Evolutionary conservation across 1,140 invertebrate genomes (phyloP).

Genomic region (Ceratina calcarata): DNA sequence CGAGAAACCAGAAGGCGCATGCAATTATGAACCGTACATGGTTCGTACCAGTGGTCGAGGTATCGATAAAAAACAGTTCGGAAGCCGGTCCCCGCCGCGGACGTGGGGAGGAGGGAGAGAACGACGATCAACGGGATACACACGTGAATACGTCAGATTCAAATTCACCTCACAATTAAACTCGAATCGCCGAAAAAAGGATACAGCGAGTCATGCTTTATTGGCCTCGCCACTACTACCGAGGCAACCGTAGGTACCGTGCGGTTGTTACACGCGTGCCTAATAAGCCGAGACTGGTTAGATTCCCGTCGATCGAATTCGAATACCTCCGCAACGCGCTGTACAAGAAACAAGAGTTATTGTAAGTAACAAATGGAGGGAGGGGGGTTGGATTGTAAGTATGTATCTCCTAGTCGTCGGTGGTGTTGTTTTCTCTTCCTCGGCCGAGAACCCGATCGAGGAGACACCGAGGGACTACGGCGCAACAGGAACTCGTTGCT

Average conservation of each 20-base stretch:
- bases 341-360: constrained; percentile 55
- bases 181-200: constrained; percentile 42
- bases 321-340: constrained; percentile 31
- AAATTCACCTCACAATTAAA: constrained; percentile 53
- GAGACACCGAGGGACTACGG: constrained; percentile 21
- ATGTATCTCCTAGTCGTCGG: constrained; percentile 47
- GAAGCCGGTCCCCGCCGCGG: not conserved
- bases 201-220: constrained; percentile 45
- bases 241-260: not conserved
- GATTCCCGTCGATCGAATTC: constrained; percentile 53
- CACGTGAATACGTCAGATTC: constrained; percentile 37
- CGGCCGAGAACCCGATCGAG: constrained; percentile 20
- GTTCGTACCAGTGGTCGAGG: not conserved
- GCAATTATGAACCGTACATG: constrained; percentile 32
- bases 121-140: constrained; percentile 9
- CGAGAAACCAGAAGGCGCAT: not conserved
- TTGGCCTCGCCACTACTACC: constrained; percentile 5
- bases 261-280: constrained; percentile 21
- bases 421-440: constrained; percentile 39
- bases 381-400: no score
- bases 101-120: no score
- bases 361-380: constrained; percentile 51
- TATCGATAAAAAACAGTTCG: constrained; percentile 17
- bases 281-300: constrained; percentile 54
- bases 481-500: constrained; percentile 35